Conservation (phyloP, 53 echinoderm and acorn worm genomes). For the Echinarachnius parma region DNA sequence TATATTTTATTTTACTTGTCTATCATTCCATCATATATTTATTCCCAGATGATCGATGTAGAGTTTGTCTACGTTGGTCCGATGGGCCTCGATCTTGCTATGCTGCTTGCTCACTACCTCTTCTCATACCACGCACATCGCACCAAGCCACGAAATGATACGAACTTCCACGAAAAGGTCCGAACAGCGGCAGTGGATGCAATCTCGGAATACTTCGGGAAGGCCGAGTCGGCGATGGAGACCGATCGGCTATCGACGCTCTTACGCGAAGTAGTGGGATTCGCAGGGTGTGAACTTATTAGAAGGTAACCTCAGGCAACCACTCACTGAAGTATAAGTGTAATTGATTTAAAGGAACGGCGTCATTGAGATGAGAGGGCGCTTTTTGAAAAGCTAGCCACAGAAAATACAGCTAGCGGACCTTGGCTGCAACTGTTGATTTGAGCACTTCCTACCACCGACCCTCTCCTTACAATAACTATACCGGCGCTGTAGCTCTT, state of each 20-base stretch:
- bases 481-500: too few species aligned
- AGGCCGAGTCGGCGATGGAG: slow-evolving; percentile 28
- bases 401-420: too few species aligned
- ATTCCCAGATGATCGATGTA: slow-evolving; percentile 71
- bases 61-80: slow-evolving; percentile 83
- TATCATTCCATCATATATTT: too few species aligned
- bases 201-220: slow-evolving; percentile 48
- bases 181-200: not conserved
- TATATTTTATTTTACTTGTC: too few species aligned
- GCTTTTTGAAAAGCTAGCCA: too few species aligned
- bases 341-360: too few species aligned
- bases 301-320: too few species aligned
- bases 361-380: too few species aligned
- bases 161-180: slow-evolving; percentile 13
- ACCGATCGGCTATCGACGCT: slow-evolving; percentile 29
- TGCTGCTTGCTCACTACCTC: slow-evolving; percentile 65
- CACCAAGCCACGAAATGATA: not conserved
- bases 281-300: slow-evolving; percentile 67
- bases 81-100: slow-evolving; percentile 58
- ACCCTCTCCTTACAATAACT: too few species aligned
- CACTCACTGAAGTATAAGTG: too few species aligned
- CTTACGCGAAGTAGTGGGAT: slow-evolving; percentile 58
- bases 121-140: slow-evolving; percentile 66
- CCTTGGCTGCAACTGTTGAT: too few species aligned
- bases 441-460: too few species aligned